Percentiles rank a stretch among this genome's conserved stretches.
phyloP scores from a whole-genome alignment of 2,797 vertebrate species.

The Macroramphosus scolopax region DNA sequence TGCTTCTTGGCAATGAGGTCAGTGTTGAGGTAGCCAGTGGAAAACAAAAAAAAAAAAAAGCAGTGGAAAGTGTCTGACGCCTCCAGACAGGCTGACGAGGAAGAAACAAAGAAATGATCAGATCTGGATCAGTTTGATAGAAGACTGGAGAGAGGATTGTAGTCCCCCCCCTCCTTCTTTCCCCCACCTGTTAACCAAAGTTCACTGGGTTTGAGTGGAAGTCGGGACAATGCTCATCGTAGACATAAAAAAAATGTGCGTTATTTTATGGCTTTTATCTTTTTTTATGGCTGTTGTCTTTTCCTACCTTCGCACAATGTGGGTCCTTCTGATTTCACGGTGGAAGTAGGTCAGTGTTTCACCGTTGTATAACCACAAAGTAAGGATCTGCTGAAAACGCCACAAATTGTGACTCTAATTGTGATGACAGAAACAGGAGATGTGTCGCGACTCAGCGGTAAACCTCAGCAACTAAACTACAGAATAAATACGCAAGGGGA shows the following conservation, averaged over 20 bases:
- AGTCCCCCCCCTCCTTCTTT: too few species aligned
- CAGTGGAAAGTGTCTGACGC: neutral
- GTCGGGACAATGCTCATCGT: too few species aligned
- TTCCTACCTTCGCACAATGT: conserved; percentile 2
- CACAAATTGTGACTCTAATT: conserved; percentile 1
- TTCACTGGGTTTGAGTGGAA: too few species aligned
- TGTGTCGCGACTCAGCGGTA: conserved; percentile 28
- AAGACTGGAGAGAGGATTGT: too few species aligned
- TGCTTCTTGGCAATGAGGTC: conserved; percentile 19
- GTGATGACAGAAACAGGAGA: neutral
- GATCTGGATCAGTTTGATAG: too few species aligned
- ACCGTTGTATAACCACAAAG: conserved; percentile 41
- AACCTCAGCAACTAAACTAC: conserved; percentile 2
- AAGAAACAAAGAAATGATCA: neutral
- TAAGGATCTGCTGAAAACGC: conserved; percentile 17
- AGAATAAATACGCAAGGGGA: rapidly evolving
- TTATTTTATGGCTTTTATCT: too few species aligned
- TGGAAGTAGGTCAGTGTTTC: conserved; percentile 55
- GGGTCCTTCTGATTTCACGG: neutral
- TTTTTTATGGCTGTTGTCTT: too few species aligned
- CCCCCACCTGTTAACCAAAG: too few species aligned
- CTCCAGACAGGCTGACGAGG: neutral
- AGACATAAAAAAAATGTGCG: too few species aligned
- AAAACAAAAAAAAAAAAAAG: conserved; percentile 26
- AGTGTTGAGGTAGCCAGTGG: conserved; percentile 9